A percentile compares a stretch with the other conserved stretches of the same genome.
Conservation (phyloP, 2,113 vertebrate species). For the Myocastor coypus region DNA sequence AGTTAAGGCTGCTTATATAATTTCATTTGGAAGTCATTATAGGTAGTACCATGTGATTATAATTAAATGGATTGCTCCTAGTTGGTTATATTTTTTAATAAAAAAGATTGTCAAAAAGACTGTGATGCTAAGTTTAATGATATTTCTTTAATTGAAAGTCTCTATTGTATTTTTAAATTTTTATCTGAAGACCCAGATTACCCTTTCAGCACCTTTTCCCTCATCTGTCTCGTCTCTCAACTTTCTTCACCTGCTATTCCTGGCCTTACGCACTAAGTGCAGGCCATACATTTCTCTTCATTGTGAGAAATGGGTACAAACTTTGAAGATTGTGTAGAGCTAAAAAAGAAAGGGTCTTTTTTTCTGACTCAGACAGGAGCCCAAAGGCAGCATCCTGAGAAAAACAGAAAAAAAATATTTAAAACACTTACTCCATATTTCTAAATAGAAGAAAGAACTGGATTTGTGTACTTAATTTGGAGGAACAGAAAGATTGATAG, state of each 20-base stretch:
- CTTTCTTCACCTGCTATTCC: background rate
- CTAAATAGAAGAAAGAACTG: background rate
- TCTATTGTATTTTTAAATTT: constrained; percentile 33
- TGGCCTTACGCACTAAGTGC: background rate
- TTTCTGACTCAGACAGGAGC: background rate
- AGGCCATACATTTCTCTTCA: background rate
- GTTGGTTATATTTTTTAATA: constrained; percentile 26
- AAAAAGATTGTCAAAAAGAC: background rate
- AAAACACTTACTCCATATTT: background rate
- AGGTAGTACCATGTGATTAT: constrained; percentile 34
- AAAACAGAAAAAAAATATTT: background rate
- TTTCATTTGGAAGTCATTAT: constrained; percentile 62
- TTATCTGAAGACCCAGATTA: background rate
- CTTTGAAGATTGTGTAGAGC: background rate
- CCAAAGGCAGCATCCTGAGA: background rate
- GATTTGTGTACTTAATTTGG: background rate
- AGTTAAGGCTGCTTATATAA: constrained; percentile 58
- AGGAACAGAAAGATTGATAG: background rate
- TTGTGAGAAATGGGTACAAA: background rate
- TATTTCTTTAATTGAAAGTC: constrained; percentile 4
- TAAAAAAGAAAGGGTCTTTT: background rate
- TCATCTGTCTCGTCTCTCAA: background rate
- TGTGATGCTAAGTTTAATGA: constrained; percentile 31
- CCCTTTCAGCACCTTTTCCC: background rate
- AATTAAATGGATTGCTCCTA: background rate